Conservation (phyloP, 1,140 invertebrate species). For the Lamellibrachia luymesi region DNA sequence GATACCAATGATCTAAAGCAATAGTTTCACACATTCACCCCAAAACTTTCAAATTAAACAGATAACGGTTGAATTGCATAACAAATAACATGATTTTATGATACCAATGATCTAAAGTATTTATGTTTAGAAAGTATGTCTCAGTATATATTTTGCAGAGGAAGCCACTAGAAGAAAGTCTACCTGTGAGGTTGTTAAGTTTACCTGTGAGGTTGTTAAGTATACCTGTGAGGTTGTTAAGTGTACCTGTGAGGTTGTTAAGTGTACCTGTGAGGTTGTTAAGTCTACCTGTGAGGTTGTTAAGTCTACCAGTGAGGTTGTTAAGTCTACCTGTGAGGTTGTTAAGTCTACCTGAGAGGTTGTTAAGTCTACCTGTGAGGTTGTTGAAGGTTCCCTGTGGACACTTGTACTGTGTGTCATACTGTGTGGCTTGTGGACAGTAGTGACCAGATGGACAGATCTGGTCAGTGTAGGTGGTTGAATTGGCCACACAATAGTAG, state of each 20-base stretch:
- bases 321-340: constrained; percentile 33
- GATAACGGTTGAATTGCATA: background rate
- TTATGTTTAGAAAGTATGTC: background rate
- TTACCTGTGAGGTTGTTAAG: constrained; percentile 42
- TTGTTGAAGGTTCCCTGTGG: constrained; percentile 49
- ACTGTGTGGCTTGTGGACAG: constrained; percentile 43
- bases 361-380: constrained; percentile 39
- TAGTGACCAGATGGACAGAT: constrained; percentile 47
- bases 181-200: background rate
- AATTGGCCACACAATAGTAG: constrained; percentile 48
- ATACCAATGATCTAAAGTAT: background rate
- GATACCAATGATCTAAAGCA: background rate
- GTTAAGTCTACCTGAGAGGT: constrained; percentile 39
- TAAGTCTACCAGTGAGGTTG: background rate
- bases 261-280: constrained; percentile 39
- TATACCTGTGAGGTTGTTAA: constrained; percentile 33
- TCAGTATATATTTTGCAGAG: background rate
- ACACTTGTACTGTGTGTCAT: constrained; percentile 41
- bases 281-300: constrained; percentile 37
- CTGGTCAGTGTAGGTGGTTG: constrained; percentile 42
- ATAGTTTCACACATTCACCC: too few species aligned
- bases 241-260: background rate
- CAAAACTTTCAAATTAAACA: too few species aligned
- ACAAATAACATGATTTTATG: background rate
- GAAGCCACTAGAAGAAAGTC: background rate